A percentile compares a stretch with the other conserved stretches of the same genome.
Conservation (phyloP, 92 coral and sea anemone species). For the Phymanthus crucifer region DNA sequence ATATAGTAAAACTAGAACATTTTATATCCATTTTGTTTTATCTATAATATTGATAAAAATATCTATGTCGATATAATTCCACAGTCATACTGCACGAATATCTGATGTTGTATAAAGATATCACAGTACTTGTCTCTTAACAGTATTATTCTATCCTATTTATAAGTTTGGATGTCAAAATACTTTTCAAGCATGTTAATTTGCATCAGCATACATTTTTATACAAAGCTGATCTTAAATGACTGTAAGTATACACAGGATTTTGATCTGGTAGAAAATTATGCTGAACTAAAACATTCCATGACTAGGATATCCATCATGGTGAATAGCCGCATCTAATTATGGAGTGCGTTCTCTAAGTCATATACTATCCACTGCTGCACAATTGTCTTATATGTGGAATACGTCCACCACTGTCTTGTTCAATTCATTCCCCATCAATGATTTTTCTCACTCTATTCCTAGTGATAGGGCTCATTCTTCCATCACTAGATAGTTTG, state of each 20-base stretch:
- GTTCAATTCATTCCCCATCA: constrained; percentile 34
- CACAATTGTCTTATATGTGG: background rate
- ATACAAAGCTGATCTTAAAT: too few species aligned
- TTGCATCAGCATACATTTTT: too few species aligned
- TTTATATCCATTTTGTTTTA: background rate
- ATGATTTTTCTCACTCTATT: constrained; percentile 64
- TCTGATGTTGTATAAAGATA: background rate
- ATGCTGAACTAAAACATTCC: too few species aligned
- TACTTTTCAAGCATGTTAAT: too few species aligned
- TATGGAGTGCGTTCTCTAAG: too few species aligned
- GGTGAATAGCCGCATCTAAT: too few species aligned
- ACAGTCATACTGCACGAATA: background rate
- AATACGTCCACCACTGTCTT: background rate
- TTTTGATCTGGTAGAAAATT: too few species aligned
- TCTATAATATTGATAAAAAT: background rate
- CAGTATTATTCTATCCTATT: background rate
- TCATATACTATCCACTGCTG: too few species aligned
- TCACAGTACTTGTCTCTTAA: background rate
- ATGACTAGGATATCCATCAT: too few species aligned
- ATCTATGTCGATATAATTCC: background rate
- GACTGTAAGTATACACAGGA: too few species aligned
- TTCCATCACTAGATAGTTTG: constrained; percentile 66
- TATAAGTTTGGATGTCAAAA: too few species aligned
- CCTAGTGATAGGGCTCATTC: constrained; percentile 88
- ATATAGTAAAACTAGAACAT: background rate